phyloP scores from a whole-genome alignment of 2,113 vertebrate species.

The Progne subis region DNA sequence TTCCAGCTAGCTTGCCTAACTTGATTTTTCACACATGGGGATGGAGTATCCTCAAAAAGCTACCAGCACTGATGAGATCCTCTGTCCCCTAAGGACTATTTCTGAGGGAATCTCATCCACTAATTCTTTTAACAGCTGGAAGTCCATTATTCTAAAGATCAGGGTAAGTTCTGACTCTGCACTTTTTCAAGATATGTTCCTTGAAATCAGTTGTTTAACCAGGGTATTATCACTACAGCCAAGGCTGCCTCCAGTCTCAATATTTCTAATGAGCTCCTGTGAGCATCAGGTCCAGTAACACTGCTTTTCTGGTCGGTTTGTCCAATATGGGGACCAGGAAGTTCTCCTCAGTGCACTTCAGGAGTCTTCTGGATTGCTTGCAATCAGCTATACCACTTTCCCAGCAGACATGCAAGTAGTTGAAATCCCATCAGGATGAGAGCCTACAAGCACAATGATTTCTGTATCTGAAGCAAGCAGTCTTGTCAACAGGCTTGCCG shows the following conservation, averaged over 20 bases:
- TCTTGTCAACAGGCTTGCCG: fast-evolving
- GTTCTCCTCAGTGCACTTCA: neutral
- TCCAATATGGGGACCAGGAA: neutral
- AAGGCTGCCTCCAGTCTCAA: neutral
- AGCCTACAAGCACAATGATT: fast-evolving
- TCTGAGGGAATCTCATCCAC: neutral
- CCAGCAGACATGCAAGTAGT: neutral
- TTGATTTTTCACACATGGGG: neutral
- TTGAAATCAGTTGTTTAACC: neutral
- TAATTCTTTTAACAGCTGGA: neutral
- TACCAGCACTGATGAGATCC: neutral
- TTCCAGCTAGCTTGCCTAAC: neutral
- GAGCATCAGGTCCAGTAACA: neutral
- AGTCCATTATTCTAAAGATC: neutral
- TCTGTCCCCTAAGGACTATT: neutral
- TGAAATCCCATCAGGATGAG: neutral
- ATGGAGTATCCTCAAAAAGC: neutral
- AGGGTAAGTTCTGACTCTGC: neutral
- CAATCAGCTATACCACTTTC: neutral
- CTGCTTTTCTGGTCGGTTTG: neutral
- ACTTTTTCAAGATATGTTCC: neutral
- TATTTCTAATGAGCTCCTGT: neutral
- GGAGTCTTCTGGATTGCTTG: neutral
- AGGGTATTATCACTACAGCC: neutral
- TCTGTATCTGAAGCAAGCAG: neutral